phyloP scores from a whole-genome alignment of 2,113 vertebrate species.

The Sapayoa aenigma region DNA sequence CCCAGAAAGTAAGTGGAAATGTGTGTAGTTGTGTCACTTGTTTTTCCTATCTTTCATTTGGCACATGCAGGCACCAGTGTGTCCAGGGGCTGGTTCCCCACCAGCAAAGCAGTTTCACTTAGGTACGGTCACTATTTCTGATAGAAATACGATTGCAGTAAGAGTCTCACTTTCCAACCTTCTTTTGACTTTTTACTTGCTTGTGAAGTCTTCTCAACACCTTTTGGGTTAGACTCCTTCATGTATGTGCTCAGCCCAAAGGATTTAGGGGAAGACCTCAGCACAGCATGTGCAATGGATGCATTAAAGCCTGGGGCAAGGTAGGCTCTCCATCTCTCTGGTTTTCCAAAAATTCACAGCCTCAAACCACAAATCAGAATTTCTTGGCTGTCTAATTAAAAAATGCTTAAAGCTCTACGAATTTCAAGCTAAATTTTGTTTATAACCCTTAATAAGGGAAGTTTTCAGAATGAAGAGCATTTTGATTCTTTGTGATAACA shows the following conservation, averaged over 20 bases:
- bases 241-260: background rate
- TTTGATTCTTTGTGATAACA: background rate
- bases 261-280: background rate
- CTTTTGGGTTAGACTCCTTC: background rate
- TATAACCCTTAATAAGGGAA: background rate
- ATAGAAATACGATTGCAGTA: background rate
- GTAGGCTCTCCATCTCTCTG: background rate
- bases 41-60: background rate
- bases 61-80: background rate
- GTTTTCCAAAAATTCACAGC: constrained; percentile 1
- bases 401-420: constrained; percentile 1
- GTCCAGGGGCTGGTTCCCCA: background rate
- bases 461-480: background rate
- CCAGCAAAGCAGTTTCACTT: background rate
- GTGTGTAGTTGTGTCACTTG: background rate
- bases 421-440: background rate
- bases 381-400: constrained; percentile 29
- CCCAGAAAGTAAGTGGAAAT: constrained; percentile 85
- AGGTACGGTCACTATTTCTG: background rate
- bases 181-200: background rate
- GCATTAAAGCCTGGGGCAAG: background rate
- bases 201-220: background rate
- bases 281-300: background rate
- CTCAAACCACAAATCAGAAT: background rate
- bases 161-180: background rate